Percentiles rank a stretch among this genome's conserved stretches.
Conservation (phyloP, 2,888 invertebrate species). For the Cephus nigrinus region DNA sequence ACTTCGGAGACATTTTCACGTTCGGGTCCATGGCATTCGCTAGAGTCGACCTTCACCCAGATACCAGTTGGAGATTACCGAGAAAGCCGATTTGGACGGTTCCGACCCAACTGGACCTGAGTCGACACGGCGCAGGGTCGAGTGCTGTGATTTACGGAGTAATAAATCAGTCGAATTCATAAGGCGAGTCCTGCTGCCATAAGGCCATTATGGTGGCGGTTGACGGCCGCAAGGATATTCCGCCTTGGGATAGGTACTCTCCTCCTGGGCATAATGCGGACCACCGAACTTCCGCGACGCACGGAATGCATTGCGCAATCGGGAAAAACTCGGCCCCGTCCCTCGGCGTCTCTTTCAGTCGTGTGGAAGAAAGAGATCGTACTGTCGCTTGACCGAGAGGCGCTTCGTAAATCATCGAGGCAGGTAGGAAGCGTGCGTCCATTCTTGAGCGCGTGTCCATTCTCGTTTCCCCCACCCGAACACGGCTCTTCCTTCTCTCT, state of each 20-base stretch:
- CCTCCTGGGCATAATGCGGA: not conserved
- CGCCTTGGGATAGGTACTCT: not conserved
- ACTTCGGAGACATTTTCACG: conserved; percentile 60
- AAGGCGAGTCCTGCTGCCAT: not conserved
- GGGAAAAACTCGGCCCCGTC: not conserved
- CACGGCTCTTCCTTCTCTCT: not conserved
- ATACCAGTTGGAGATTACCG: not conserved
- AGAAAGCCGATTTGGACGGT: not conserved
- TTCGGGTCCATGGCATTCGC: conserved; percentile 22
- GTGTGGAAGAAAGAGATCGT: not conserved
- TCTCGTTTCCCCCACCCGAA: not conserved
- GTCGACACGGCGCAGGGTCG: not conserved
- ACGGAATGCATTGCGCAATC: not conserved
- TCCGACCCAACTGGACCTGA: not conserved
- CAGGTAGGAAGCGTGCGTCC: not conserved
- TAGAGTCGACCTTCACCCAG: not conserved
- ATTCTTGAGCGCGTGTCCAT: not conserved
- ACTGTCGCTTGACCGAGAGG: not conserved
- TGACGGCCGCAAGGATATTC: not conserved
- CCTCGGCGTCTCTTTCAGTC: not conserved
- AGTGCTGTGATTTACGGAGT: not conserved
- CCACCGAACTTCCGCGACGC: not conserved
- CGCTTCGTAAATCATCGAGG: not conserved
- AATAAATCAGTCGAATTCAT: not conserved
- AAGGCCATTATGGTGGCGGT: not conserved